Base-by-base conservation (phyloP, 35 echinoderm and acorn worm species). In the Ophiothrix spiculata region DNA sequence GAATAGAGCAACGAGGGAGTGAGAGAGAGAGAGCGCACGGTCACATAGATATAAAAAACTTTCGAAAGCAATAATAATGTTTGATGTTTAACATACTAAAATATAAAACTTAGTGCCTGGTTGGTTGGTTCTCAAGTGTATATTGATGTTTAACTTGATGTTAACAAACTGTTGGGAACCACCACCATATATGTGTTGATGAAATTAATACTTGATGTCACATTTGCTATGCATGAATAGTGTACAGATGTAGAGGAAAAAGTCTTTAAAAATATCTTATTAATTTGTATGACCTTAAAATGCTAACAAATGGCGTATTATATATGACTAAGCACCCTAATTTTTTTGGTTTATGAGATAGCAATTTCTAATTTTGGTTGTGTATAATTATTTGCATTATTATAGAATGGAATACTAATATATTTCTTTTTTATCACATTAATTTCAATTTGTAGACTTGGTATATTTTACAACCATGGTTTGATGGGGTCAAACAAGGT, bases 191-290 rank as follows among this genome's bases (percentile, higher is more conserved):
- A 6, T 49, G 6, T 69, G 60, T 69, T 69, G 4, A 15, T 69
- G n/a, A n/a, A 12, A 69, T 12, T 69, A 69, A 69, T 69, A 15
- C 29, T 69, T 69, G 10, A 25, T 69, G 60, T 69, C 29, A 69
- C 8, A 69, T 69, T 69, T 69, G 60, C 60, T 69, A 69, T 69
- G 60, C 60, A 69, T 69, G 60, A 69, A 11, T n/a, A n/a, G n/a
- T 69, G 60, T 69, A 69, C 60, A 69, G 60, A 69, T 49, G 19
- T n/a, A n/a, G n/a, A n/a, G n/a, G n/a, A n/a, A n/a, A n/a, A n/a
- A n/a, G n/a, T n/a, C n/a, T n/a, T n/a, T n/a, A n/a, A n/a, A n/a
- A n/a, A n/a, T n/a, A n/a, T n/a, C n/a, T n/a, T n/a, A n/a, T n/a
- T n/a, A n/a, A n/a, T n/a, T n/a, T n/a, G n/a, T n/a, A n/a, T n/a